These are phyloP conservation scores for Sebastes reedi DNA, from an alignment of 2,797 vertebrate genomes.

Conservation along the genomic window DNA sequence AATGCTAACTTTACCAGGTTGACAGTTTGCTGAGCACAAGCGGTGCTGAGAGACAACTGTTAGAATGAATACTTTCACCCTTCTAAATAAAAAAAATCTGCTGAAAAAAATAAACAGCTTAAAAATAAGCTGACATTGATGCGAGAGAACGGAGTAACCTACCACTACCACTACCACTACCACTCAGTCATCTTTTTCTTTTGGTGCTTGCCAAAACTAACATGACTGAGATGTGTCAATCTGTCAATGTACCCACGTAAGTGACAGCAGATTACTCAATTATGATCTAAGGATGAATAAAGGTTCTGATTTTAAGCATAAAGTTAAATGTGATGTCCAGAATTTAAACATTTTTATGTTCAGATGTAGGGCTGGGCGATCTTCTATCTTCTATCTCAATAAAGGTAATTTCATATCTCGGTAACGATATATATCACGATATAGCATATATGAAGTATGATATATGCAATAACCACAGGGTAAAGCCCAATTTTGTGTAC, in stretches of 20 bases:
- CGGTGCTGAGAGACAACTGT: slow-evolving; percentile 19
- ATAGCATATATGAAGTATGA: too few species aligned
- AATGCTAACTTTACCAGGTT: slow-evolving; percentile 30
- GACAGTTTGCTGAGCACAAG: slow-evolving; percentile 35
- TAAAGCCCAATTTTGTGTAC: too few species aligned
- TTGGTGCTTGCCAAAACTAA: neutral
- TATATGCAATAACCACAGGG: too few species aligned
- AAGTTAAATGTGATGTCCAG: neutral
- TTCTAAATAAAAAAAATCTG: slow-evolving; percentile 20
- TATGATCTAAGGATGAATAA: neutral
- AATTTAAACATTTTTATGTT: neutral
- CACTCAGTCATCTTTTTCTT: slow-evolving; percentile 6
- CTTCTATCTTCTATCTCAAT: too few species aligned
- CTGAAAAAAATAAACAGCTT: slow-evolving; percentile 16
- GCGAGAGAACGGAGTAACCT: slow-evolving; percentile 17
- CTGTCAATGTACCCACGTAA: neutral
- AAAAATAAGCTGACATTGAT: slow-evolving; percentile 37
- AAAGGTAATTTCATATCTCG: too few species aligned
- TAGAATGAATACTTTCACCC: slow-evolving; percentile 18
- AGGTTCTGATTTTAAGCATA: neutral
- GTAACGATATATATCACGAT: too few species aligned
- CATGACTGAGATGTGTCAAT: neutral
- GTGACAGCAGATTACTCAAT: slow-evolving; percentile 2
- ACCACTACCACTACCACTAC: neutral
- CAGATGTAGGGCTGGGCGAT: too few species aligned